A percentile compares a stretch with the other conserved stretches of the same genome.
These are phyloP conservation scores for Osmerus mordax DNA, from an alignment of 2,113 vertebrate genomes.

Conservation along the genomic window DNA sequence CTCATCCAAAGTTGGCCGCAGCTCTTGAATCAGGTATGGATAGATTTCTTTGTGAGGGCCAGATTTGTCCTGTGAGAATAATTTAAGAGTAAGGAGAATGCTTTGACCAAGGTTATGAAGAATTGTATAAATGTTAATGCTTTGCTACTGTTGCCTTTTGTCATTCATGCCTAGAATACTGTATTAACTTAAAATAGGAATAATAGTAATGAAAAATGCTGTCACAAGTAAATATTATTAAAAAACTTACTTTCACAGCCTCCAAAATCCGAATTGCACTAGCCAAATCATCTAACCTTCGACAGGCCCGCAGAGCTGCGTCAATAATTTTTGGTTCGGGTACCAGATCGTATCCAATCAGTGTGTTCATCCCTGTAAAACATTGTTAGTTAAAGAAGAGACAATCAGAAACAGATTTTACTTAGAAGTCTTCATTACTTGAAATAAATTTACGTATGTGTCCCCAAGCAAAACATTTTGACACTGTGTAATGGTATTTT, in stretches of 20 bases:
- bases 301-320: conserved; percentile 90
- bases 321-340: conserved; percentile 97
- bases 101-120: no score
- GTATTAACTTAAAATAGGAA: neutral
- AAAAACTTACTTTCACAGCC: conserved; percentile 85
- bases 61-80: conserved; percentile 83
- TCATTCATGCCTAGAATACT: neutral
- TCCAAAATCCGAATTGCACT: conserved; percentile 93
- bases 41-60: conserved; percentile 97
- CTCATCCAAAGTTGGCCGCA: conserved; percentile 88
- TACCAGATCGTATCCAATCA: conserved; percentile 93
- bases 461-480: no score
- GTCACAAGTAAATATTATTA: no score
- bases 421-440: no score
- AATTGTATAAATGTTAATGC: no score
- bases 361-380: conserved; percentile 88
- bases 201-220: neutral
- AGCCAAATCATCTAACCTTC: conserved; percentile 92
- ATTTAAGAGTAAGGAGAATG: neutral
- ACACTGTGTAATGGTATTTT: no score
- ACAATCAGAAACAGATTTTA: neutral
- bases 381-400: neutral
- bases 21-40: conserved; percentile 93
- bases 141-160: no score
- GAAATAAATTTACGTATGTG: no score